Evolutionary conservation across 2,113 vertebrate genomes (phyloP).

Genomic region (Clarias magur): DNA sequence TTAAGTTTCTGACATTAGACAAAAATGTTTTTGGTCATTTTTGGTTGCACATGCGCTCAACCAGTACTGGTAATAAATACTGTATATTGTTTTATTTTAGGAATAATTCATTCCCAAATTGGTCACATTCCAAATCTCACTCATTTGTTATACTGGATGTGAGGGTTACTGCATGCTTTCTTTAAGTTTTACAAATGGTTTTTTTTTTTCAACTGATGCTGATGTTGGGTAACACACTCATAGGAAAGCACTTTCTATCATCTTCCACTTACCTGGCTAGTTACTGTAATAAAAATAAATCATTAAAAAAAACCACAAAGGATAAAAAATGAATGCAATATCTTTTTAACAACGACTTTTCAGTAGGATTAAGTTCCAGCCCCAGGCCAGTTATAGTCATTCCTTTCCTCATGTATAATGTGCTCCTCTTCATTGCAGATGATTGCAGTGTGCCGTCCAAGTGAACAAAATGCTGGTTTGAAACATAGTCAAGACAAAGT

Average conservation of each 20-base stretch:
- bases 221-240: neutral
- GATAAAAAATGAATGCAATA: neutral
- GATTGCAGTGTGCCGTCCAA: neutral
- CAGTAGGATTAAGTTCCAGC: slow-evolving; percentile 2
- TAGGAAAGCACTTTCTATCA: neutral
- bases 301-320: no score
- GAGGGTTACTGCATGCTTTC: neutral
- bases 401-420: slow-evolving; percentile 4
- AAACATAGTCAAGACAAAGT: neutral
- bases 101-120: neutral
- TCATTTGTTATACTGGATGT: neutral
- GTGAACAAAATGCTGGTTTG: neutral
- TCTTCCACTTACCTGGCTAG: neutral
- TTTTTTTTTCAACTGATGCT: neutral
- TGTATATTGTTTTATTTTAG: neutral
- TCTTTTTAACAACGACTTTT: neutral
- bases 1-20: neutral
- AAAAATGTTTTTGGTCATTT: neutral
- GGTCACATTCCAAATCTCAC: neutral
- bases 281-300: no score
- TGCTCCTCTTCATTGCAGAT: slow-evolving; percentile 9
- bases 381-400: neutral
- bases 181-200: neutral
- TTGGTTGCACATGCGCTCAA: neutral
- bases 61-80: neutral